Conservation (phyloP, 2,113 vertebrate genomes). For the Platichthys stellatus region DNA sequence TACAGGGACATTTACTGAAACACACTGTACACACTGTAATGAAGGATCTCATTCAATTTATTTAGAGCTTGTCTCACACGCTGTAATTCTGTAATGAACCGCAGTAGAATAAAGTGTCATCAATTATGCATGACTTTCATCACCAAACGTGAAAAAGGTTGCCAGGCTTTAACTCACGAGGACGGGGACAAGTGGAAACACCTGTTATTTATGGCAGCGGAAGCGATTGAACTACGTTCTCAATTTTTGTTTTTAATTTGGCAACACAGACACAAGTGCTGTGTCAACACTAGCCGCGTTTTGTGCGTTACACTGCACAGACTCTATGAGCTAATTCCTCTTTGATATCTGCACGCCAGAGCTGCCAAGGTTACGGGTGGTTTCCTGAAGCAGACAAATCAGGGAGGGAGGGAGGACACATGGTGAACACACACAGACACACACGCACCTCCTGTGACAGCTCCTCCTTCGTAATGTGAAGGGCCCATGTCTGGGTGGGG, state of each 20-base stretch:
- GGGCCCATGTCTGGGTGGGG: not conserved
- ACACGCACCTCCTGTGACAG: not conserved
- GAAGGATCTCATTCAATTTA: constrained; percentile 23
- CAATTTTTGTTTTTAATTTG: constrained; percentile 49
- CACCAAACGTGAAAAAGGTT: constrained; percentile 40
- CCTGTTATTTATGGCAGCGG: constrained; percentile 20
- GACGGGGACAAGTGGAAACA: constrained; percentile 10
- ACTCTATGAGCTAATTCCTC: constrained; percentile 21
- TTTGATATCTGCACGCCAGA: constrained; percentile 33
- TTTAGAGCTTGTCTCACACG: constrained; percentile 3
- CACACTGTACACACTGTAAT: not conserved
- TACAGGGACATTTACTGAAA: not conserved
- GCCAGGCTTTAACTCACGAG: constrained; percentile 12
- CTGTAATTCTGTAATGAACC: constrained; percentile 35
- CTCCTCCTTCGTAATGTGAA: constrained; percentile 1
- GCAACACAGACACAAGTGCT: constrained; percentile 18
- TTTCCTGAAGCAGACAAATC: constrained; percentile 11
- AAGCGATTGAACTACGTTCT: constrained; percentile 45
- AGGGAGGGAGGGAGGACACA: constrained; percentile 7
- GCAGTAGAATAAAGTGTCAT: constrained; percentile 39
- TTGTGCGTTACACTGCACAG: constrained; percentile 7
- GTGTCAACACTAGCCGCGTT: constrained; percentile 33
- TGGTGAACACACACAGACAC: not conserved
- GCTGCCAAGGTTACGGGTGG: not conserved
- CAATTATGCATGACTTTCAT: constrained; percentile 62